phyloP scores from a whole-genome alignment of 2,797 vertebrate species.

The Ataeniobius toweri region DNA sequence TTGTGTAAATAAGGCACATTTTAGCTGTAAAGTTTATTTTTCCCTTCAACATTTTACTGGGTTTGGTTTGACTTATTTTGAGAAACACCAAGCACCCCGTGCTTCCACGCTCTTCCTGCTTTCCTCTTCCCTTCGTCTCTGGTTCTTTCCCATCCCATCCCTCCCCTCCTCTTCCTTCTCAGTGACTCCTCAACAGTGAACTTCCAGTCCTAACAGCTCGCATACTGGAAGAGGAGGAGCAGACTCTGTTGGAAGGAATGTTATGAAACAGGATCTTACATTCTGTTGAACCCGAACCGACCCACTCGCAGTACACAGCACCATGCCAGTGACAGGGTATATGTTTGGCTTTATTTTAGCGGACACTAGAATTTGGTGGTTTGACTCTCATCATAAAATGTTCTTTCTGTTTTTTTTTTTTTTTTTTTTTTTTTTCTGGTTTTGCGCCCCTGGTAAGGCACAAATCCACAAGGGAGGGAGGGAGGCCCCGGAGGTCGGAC shows the following conservation, averaged over 20 bases:
- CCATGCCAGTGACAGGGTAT: constrained; percentile 11
- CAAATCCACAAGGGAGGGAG: no score
- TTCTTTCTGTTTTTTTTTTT: no score
- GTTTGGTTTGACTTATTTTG: background rate
- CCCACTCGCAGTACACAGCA: constrained; percentile 15
- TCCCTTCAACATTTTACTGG: background rate
- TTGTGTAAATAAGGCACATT: no score
- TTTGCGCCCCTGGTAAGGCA: no score
- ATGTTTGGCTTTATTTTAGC: background rate
- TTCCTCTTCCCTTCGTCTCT: constrained; percentile 8
- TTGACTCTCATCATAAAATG: no score
- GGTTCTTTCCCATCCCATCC: constrained; percentile 2
- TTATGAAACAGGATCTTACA: constrained; percentile 59
- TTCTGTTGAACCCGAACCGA: constrained; percentile 47
- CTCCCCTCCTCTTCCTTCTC: background rate
- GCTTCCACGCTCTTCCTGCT: constrained; percentile 13
- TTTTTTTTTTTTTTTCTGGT: no score
- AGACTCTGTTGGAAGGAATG: constrained; percentile 67
- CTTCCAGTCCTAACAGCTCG: constrained; percentile 48
- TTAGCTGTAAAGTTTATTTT: background rate
- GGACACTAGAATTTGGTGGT: background rate
- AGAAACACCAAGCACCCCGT: constrained; percentile 2
- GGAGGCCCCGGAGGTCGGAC: no score
- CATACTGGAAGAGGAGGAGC: constrained; percentile 61
- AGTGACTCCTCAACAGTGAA: constrained; percentile 34